A percentile compares a stretch with the other conserved stretches of the same genome.
phyloP scores from a whole-genome alignment of 2,113 vertebrate species.

The Tyto alba region DNA sequence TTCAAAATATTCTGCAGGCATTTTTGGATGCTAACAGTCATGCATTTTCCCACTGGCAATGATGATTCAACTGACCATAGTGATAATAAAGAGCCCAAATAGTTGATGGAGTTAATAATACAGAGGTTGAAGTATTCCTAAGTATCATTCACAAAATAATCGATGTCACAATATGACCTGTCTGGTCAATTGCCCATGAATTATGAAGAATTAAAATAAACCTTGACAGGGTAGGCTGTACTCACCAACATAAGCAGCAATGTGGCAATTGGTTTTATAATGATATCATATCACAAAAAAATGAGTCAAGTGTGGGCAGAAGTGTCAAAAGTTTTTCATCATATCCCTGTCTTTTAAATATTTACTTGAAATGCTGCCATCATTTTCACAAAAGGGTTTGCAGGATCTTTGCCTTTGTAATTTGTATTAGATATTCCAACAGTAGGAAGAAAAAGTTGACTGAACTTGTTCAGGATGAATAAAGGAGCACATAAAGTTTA shows the following conservation, averaged over 20 bases:
- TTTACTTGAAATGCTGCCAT: background rate
- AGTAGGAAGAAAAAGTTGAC: background rate
- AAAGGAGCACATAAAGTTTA: background rate
- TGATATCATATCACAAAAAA: background rate
- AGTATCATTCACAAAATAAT: background rate
- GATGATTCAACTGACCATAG: background rate
- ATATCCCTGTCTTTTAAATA: background rate
- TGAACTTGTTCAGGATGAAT: background rate
- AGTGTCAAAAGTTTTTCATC: background rate
- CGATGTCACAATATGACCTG: background rate
- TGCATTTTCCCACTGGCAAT: background rate
- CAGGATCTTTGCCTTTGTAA: background rate
- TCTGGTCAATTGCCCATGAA: background rate
- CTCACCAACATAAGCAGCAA: background rate
- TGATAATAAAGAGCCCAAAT: background rate
- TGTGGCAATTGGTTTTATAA: background rate
- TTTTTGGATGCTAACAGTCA: background rate
- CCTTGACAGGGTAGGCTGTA: background rate
- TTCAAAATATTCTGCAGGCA: background rate
- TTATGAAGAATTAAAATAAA: background rate
- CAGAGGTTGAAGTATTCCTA: background rate
- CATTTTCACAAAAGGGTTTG: background rate
- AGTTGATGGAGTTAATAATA: background rate
- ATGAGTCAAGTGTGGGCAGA: background rate
- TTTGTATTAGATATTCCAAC: background rate